Conservation (phyloP, 2,888 invertebrate genomes). For the Brenthis hecate region DNA sequence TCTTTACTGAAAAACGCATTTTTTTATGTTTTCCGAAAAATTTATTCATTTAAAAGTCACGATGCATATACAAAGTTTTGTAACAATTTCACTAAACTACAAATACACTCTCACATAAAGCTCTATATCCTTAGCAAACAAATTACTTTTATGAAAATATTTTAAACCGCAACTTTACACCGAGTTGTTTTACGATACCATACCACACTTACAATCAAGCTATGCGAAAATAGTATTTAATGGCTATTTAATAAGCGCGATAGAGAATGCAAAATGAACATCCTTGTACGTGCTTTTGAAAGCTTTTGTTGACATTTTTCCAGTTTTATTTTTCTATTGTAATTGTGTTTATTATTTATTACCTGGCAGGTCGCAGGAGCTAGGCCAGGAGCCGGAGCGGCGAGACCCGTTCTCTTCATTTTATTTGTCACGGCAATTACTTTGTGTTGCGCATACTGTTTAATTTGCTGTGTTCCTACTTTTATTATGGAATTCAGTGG, state of each 20-base stretch:
- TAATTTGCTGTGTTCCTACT: conserved; percentile 46
- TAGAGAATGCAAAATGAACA: not conserved
- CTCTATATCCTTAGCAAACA: conserved; percentile 45
- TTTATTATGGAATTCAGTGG: conserved; percentile 26
- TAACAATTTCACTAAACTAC: too few species aligned
- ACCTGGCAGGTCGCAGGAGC: conserved; percentile 16
- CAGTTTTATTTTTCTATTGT: conserved; percentile 66
- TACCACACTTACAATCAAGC: not conserved
- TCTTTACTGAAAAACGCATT: too few species aligned
- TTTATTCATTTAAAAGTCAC: too few species aligned
- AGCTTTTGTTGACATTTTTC: conserved; percentile 61
- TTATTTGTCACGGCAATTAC: conserved; percentile 54
- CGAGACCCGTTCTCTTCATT: conserved; percentile 36
- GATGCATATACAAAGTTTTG: too few species aligned
- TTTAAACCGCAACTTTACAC: conserved; percentile 46
- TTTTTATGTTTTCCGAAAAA: too few species aligned
- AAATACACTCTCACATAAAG: too few species aligned
- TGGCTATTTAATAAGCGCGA: not conserved
- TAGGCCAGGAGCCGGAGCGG: conserved; percentile 16
- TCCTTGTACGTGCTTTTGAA: conserved; percentile 43
- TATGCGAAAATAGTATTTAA: conserved; percentile 23
- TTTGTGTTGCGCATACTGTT: conserved; percentile 47
- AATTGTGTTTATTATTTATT: conserved; percentile 53
- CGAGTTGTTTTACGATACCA: conserved; percentile 28
- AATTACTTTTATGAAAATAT: conserved; percentile 60